Percentiles rank a stretch among this genome's conserved stretches.
These are phyloP conservation scores for Balearica regulorum DNA, from an alignment of 2,797 vertebrate species.

Conservation along the genomic window DNA sequence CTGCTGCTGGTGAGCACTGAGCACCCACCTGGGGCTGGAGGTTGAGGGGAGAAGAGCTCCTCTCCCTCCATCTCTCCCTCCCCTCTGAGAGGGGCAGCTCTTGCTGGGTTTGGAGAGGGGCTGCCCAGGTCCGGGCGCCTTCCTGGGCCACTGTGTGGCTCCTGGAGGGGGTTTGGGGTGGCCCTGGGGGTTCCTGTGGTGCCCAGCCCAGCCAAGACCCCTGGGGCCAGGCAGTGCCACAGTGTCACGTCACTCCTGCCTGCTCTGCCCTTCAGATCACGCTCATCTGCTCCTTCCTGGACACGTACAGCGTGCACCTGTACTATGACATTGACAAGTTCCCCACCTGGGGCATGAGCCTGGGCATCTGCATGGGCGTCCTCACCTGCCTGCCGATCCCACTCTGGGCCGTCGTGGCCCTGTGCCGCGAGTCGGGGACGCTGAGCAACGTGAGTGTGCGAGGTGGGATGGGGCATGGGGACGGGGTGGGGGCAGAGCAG, in stretches of 20 bases:
- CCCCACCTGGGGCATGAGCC: conserved; percentile 18
- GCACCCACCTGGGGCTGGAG: no score
- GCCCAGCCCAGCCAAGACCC: not conserved
- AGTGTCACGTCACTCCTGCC: conserved; percentile 81
- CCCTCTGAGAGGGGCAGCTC: not conserved
- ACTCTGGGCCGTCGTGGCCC: conserved; percentile 79
- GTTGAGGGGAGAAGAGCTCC: not conserved
- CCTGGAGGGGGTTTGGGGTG: not conserved
- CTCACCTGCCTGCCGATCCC: conserved; percentile 83
- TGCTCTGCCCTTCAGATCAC: conserved; percentile 66
- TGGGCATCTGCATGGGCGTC: conserved; percentile 81
- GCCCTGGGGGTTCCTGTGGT: not conserved
- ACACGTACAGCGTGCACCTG: conserved; percentile 79
- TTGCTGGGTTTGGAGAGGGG: not conserved
- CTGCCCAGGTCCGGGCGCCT: rapidly evolving
- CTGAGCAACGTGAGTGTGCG: conserved; percentile 77
- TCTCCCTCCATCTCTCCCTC: no score
- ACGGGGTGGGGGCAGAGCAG: no score
- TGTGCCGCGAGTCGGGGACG: conserved; percentile 80
- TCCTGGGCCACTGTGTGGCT: not conserved
- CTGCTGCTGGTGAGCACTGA: conserved; percentile 77
- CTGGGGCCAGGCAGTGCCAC: rapidly evolving
- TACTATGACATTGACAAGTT: conserved; percentile 72
- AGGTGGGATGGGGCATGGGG: not conserved
- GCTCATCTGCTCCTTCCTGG: conserved; percentile 83